Evolutionary conservation across 2,888 invertebrate species (phyloP).

Genomic region (Raillietiella orientalis): DNA sequence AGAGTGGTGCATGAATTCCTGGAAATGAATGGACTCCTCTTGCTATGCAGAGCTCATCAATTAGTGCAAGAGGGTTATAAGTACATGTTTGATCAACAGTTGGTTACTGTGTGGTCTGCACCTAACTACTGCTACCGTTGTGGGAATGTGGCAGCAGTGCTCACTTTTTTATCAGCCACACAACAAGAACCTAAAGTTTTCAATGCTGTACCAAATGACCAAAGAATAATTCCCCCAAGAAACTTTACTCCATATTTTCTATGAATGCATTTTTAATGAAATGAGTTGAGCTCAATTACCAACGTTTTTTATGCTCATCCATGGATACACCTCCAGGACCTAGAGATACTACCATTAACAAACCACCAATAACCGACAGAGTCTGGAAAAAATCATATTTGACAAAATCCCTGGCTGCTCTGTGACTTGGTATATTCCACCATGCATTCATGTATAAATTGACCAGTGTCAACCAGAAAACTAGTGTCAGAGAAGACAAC

Average conservation of each 20-base stretch:
- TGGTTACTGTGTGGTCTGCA: conserved; percentile 97
- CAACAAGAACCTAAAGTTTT: conserved; percentile 54
- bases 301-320: conserved; percentile 99
- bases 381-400: conserved; percentile 99
- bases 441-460: conserved; percentile 96
- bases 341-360: conserved; percentile 86
- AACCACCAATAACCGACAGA: conserved; percentile 86
- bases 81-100: conserved; percentile 86
- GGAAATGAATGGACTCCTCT: conserved; percentile 56
- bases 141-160: conserved; percentile 88
- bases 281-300: conserved; percentile 28
- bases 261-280: too few species aligned
- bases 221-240: conserved; percentile 67
- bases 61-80: conserved; percentile 83
- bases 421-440: conserved; percentile 84
- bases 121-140: conserved; percentile 99
- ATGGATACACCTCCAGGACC: conserved; percentile 97
- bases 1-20: conserved; percentile 81
- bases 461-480: conserved; percentile 48
- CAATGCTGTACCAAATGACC: conserved; percentile 74
- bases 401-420: conserved; percentile 88
- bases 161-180: conserved; percentile 41
- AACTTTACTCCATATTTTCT: conserved; percentile 91
- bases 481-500: conserved; percentile 74
- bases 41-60: conserved; percentile 95